These are phyloP conservation scores for Solen grandis DNA, from an alignment of 1,140 invertebrate genomes.

Conservation along the genomic window DNA sequence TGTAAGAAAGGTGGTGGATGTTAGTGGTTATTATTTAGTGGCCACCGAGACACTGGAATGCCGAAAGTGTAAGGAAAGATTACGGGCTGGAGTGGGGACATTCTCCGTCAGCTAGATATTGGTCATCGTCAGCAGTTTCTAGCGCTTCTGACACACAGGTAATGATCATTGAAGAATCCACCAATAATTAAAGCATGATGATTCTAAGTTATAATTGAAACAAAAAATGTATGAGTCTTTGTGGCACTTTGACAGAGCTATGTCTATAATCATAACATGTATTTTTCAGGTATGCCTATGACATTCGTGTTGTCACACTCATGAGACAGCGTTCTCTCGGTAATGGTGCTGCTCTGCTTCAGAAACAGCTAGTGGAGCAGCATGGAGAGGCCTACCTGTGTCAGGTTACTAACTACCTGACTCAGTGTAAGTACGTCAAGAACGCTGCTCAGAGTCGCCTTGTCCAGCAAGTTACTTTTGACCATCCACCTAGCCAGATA, in stretches of 20 bases:
- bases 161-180: background rate
- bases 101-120: conserved; percentile 12
- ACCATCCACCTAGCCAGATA: background rate
- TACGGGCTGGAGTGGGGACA: background rate
- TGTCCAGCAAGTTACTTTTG: background rate
- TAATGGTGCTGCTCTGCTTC: conserved; percentile 20
- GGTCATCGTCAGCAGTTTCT: conserved; percentile 10
- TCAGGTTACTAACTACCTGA: conserved; percentile 2
- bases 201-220: no score
- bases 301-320: conserved; percentile 2
- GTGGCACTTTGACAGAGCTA: no score
- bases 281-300: conserved; percentile 40
- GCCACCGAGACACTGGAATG: conserved; percentile 1
- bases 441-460: background rate
- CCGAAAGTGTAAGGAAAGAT: background rate
- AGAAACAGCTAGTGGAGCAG: background rate
- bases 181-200: no score
- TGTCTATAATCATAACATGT: no score
- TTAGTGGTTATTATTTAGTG: background rate
- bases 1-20: background rate
- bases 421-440: background rate
- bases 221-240: no score
- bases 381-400: background rate
- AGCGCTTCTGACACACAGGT: conserved; percentile 6
- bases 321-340: conserved; percentile 20